Base-by-base conservation (phyloP, 2,888 invertebrate species). In the Cryptophagus acutangulus region DNA sequence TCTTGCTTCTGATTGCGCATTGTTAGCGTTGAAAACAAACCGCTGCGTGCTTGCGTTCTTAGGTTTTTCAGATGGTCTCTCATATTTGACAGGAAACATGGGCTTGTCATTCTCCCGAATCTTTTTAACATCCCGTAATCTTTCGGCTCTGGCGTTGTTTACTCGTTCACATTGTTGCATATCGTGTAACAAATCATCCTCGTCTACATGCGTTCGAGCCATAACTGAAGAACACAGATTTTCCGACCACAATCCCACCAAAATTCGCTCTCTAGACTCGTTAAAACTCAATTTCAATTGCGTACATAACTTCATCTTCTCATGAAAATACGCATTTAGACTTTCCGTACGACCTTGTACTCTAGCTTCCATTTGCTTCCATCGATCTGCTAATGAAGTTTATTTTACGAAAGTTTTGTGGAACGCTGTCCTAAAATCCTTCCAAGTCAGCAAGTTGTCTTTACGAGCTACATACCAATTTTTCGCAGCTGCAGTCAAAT, bases 201-300 rank as follows among this genome's bases (percentile, higher is more conserved):
- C 31, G n/a, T 31, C 31, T 3, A 5, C 31, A n/a, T 31, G 31
- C 13, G 13, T 12, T 31, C 31, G 8, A 3, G 17, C 4, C 26
- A 36, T 18, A 9, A 48, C 1, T 17, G 46, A 45, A 0, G 43
- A 44, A 29, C 13, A 6, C 5, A 10, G 12, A 5, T 38, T 40
- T 1, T 38, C 35, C 3, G n/a, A 10, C 17, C 36, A 34, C 16
- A 51, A 45, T 1, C 39, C 39, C 8, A 12, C 6, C 41, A 45
- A 49, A 12, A 45, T 15, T 12, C 13, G 33, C n/a, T 43, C 36
- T 5, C 24, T 43, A 35, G 15, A 43, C 35, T 8, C 41, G 4
- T 1, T 10, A 14, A 29, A 41, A 2, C 13, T 16, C 16, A 41
- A 41, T 9, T 29, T 14, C 20, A 41, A 9, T 2, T 36, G 9